phyloP scores from a whole-genome alignment of 2,113 vertebrate genomes.

The Tringa solitaria region DNA sequence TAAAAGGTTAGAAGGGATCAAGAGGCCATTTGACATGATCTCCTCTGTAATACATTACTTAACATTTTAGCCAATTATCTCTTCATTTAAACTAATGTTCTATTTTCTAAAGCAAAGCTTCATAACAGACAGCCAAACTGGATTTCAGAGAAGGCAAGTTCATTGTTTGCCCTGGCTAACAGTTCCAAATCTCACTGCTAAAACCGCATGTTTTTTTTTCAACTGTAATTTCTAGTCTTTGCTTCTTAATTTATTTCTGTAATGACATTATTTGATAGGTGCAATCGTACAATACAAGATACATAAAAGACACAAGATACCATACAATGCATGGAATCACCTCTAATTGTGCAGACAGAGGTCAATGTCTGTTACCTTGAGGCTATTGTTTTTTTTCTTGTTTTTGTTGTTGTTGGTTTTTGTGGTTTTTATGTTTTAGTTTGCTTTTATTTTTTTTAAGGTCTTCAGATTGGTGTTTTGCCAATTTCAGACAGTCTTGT shows the following conservation, averaged over 20 bases:
- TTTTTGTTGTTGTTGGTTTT: background rate
- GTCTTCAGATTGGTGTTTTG: background rate
- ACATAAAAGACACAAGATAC: background rate
- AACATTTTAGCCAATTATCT: background rate
- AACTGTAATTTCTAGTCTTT: background rate
- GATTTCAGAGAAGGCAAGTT: background rate
- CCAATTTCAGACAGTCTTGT: background rate
- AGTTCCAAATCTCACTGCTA: background rate
- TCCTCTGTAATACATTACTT: background rate
- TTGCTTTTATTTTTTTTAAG: background rate
- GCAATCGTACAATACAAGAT: background rate
- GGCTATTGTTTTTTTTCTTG: background rate
- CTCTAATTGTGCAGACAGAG: background rate
- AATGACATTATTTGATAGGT: background rate
- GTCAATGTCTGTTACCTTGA: background rate
- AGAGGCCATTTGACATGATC: background rate
- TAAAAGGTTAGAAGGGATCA: background rate
- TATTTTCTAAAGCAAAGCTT: background rate
- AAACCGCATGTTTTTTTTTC: background rate
- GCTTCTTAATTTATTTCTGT: background rate
- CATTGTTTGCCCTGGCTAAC: background rate
- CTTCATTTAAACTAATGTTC: background rate
- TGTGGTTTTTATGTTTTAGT: background rate
- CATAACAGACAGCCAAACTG: background rate
- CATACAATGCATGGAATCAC: background rate